Conservation (phyloP, 2,113 vertebrate species). For the Indri indri region DNA sequence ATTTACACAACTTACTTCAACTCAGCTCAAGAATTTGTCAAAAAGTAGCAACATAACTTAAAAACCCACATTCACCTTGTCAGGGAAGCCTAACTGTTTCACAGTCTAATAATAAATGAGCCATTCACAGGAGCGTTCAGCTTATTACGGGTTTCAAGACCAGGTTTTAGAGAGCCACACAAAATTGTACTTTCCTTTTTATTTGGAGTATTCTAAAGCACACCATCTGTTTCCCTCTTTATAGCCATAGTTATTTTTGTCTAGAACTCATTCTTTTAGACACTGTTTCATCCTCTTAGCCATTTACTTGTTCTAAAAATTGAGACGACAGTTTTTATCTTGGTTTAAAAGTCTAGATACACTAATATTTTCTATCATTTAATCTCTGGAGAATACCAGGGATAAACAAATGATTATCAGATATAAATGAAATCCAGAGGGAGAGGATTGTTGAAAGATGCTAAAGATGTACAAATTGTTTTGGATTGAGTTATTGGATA, state of each 20-base stretch:
- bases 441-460: background rate
- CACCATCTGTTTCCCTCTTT: conserved; percentile 75
- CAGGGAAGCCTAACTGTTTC: conserved; percentile 39
- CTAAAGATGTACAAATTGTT: background rate
- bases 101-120: conserved; percentile 54
- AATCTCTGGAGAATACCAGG: background rate
- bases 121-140: conserved; percentile 50
- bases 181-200: conserved; percentile 61
- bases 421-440: conserved; percentile 22
- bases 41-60: conserved; percentile 16
- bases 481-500: background rate
- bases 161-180: conserved; percentile 65
- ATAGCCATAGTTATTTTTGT: conserved; percentile 58
- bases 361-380: conserved; percentile 27
- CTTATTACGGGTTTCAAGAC: conserved; percentile 50
- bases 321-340: conserved; percentile 35
- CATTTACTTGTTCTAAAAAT: conserved; percentile 34
- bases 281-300: background rate
- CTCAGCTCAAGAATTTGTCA: background rate
- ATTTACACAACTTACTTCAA: conserved; percentile 48
- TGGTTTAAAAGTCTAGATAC: background rate
- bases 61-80: background rate
- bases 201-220: conserved; percentile 68
- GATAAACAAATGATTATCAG: conserved; percentile 46
- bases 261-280: conserved; percentile 57